phyloP scores from a whole-genome alignment of 2,888 invertebrate genomes.

The Vanessa cardui region DNA sequence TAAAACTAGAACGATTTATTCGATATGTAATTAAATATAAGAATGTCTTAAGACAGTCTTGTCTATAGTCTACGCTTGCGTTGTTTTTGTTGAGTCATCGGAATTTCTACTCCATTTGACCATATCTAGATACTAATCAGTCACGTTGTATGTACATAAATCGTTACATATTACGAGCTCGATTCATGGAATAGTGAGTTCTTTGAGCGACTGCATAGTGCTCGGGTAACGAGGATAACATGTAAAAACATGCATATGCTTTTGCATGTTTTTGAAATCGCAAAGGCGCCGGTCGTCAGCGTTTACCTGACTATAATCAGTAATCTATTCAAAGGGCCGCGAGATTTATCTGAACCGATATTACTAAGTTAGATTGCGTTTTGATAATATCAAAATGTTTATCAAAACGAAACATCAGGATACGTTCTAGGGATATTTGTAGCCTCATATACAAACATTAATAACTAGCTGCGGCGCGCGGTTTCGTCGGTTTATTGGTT shows the following conservation, averaged over 20 bases:
- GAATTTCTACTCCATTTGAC: conserved; percentile 38
- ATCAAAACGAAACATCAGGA: neutral
- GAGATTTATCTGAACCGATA: conserved; percentile 33
- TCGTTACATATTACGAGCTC: conserved; percentile 39
- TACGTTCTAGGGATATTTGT: neutral
- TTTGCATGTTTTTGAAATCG: conserved; percentile 12
- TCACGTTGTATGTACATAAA: conserved; percentile 44
- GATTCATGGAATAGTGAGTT: conserved; percentile 43
- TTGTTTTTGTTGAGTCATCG: conserved; percentile 38
- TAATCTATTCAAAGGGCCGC: conserved; percentile 31
- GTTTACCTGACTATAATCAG: conserved; percentile 33
- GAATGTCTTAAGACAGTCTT: conserved; percentile 3
- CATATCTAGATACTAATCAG: conserved; percentile 42
- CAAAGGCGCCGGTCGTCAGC: conserved; percentile 35
- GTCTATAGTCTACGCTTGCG: conserved; percentile 12
- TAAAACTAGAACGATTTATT: too few species aligned
- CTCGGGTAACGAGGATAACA: conserved; percentile 28
- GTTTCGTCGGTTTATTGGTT: too few species aligned
- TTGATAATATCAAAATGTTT: conserved; percentile 2
- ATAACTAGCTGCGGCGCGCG: too few species aligned
- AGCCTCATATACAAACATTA: too few species aligned
- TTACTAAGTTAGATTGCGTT: conserved; percentile 22
- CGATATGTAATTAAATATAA: too few species aligned
- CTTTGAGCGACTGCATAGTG: conserved; percentile 32
- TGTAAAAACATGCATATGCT: conserved; percentile 11